A percentile compares a stretch with the other conserved stretches of the same genome.
Evolutionary conservation across 2,113 vertebrate species (phyloP).

Genomic region (Thunnus maccoyii): DNA sequence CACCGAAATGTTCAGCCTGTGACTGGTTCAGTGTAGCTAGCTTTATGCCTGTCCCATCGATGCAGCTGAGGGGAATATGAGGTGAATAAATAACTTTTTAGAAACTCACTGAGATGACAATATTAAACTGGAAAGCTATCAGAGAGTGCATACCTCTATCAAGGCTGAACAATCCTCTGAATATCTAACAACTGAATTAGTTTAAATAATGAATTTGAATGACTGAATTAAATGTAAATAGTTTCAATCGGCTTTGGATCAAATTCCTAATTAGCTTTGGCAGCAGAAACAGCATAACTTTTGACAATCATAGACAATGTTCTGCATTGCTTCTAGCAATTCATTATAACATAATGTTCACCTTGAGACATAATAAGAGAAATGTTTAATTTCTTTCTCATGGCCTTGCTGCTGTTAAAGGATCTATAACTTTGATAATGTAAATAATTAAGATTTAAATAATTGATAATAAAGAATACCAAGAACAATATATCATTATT

Average conservation of each 20-base stretch:
- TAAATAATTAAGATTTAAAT: background rate
- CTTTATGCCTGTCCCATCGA: background rate
- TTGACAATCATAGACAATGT: background rate
- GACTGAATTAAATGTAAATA: too few species aligned
- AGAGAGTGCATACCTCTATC: background rate
- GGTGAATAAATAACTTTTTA: background rate
- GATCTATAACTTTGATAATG: too few species aligned
- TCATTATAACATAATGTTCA: background rate
- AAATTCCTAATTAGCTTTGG: background rate
- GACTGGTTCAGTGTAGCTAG: background rate
- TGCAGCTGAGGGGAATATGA: background rate
- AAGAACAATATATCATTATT: too few species aligned
- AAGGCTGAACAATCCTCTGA: background rate
- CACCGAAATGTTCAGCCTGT: conserved; percentile 8
- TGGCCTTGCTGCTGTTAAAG: too few species aligned
- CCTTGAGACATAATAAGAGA: background rate
- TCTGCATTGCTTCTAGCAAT: background rate
- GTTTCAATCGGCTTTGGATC: background rate
- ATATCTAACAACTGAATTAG: background rate
- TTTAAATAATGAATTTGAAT: background rate
- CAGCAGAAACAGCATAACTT: background rate
- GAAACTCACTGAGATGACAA: background rate
- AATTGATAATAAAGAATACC: background rate
- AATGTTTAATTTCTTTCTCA: background rate
- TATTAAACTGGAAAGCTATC: background rate